Base-by-base conservation (phyloP, 2,888 invertebrate genomes). In the Andrena flavipes region DNA sequence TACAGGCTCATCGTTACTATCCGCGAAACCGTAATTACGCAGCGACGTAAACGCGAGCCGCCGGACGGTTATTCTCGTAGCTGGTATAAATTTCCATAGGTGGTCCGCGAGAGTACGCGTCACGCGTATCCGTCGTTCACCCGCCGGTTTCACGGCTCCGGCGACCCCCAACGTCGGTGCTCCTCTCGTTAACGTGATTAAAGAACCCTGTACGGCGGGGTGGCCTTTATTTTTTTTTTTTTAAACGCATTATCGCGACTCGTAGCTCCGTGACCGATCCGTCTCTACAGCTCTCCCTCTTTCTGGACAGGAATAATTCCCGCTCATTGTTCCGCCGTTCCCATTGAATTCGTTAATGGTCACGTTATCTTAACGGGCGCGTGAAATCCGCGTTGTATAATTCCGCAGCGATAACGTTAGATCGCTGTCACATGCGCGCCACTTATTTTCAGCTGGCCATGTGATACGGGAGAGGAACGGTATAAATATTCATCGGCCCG, bases 401-500 rank as follows among this genome's bases (percentile, higher is more conserved):
- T 76, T 64, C 6, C 23, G 7, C 30, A 35, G 70, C 62, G 54
- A 26, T 1, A 35, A 33, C 26, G 54, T 35, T 48, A 20, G 35
- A 54, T 26, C 65, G 20, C 54, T 67, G 70, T 77, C 59, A 60
- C 23, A 30, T 62, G 49, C 20, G 54, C 20, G 54, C 51, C 23
- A 64, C 67, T 72, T 80, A 54, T 29, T 64, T 65, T 29, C 51
- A 13, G 23, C 29, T 5, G 10, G 48, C 42, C 33, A 16, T 48
- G 26, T 7, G 7, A 13, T 5, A 35, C 7, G 10, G 30, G 42
- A 16, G 42, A 16, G 35, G 48, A 48, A 48, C 54, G 65, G 20
- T 60, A 68, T 76, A 69, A 76, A 82, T 72, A 76, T 72, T 81
- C 63, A 49, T 81, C 77, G 30, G 51, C 67, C 64, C n/a, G 20